Conservation (phyloP, 2,797 vertebrate genomes). For the Synanceia verrucosa region DNA sequence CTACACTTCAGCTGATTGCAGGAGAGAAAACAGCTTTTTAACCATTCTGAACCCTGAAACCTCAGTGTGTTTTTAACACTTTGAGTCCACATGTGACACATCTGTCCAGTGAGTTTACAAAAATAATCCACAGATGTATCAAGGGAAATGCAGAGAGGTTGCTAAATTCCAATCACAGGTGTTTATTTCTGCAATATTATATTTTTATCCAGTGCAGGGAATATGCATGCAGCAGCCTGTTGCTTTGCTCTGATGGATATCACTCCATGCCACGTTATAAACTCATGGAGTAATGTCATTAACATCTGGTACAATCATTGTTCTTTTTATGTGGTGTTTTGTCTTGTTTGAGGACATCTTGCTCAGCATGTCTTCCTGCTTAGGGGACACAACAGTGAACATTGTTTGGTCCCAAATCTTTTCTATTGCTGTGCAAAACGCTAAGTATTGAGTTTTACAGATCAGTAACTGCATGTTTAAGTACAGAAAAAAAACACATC, state of each 20-base stretch:
- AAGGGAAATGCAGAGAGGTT: neutral
- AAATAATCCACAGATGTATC: neutral
- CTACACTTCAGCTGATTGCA: slow-evolving; percentile 75
- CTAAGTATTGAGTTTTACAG: neutral
- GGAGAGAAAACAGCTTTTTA: slow-evolving; percentile 84
- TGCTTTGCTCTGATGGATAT: neutral
- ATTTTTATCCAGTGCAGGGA: neutral
- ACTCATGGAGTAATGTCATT: neutral
- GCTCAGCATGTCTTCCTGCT: neutral
- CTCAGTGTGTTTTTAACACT: neutral
- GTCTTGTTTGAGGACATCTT: neutral
- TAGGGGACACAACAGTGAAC: neutral
- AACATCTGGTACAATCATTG: neutral
- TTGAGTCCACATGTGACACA: neutral
- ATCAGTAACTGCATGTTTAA: neutral
- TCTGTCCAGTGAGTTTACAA: neutral
- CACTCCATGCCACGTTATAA: neutral
- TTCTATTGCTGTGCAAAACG: neutral
- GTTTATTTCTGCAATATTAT: neutral
- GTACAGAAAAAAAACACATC: neutral
- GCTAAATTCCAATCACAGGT: neutral
- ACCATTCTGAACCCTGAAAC: neutral
- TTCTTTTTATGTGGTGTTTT: neutral
- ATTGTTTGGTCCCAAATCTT: neutral
- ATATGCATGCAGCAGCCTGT: neutral